Evolutionary conservation across 2,888 invertebrate genomes (phyloP), one percentile per base, ranked within the genome.

Genomic region (Tribolium freemani): DNA sequence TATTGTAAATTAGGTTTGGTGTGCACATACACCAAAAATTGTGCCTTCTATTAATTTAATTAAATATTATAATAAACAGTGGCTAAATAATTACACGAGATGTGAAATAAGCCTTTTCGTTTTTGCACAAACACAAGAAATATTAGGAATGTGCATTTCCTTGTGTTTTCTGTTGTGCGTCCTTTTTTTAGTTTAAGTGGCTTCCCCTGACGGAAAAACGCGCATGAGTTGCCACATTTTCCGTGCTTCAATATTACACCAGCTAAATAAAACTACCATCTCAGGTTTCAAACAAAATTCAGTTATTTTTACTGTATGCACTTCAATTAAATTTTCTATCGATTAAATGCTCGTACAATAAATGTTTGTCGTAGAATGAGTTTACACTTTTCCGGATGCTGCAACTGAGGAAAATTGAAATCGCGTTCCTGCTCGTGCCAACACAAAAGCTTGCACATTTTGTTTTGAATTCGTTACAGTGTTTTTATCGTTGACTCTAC

Each of bases 361-460:
- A 57, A 57, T 31, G 38, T 38, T 38, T 38, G 38, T 38, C 38
- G 8, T 38, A 38, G 8, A 38, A 44, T 16, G 30, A 61, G 26
- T 61, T 26, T 48, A 46, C 45, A 61, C 13, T 58, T 61, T 46
- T 20, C 61, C 21, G 61, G 48, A 48, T 44, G 48, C 30, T 58
- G 21, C 46, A 13, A 48, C 11, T 61, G 11, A 5, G 48, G 58
- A 45, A 58, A 61, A 50, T 61, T 48, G 13, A 61, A 10, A 61
- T 20, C 20, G 38, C 20, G 26, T 46, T 50, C 20, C 16, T 45
- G 58, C 45, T 21, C 8, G 30, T 30, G 21, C 44, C 61, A 61
- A 54, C n/a, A 61, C 61, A 61, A 61, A 61, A 44, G 58, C 30
- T 61, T 46, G 61, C 16, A 48, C 48, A 61, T 50, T 48, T 46